Evolutionary conservation across 2,888 invertebrate species (phyloP).

Genomic region (Cataglyphis cursor): DNA sequence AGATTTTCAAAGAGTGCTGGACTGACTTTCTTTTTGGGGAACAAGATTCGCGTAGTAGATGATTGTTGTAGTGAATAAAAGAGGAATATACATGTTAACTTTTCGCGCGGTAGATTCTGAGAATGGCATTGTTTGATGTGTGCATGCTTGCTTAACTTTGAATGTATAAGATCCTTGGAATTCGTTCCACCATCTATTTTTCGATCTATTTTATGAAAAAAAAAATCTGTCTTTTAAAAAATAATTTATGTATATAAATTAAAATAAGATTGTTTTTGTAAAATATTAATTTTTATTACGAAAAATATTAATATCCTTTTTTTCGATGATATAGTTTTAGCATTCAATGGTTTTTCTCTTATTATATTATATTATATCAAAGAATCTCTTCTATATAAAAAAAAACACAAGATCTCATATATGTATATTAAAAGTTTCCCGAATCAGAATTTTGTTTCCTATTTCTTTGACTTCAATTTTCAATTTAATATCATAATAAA

Average conservation of each 20-base stretch:
- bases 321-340: neutral
- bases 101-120: conserved; percentile 21
- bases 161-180: conserved; percentile 11
- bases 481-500: neutral
- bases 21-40: conserved; percentile 12
- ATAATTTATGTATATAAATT: neutral
- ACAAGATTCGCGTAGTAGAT: conserved; percentile 36
- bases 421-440: neutral
- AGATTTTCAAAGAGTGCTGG: conserved; percentile 15
- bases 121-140: conserved; percentile 20
- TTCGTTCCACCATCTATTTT: neutral
- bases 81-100: conserved; percentile 11
- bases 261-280: neutral
- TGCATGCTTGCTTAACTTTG: neutral
- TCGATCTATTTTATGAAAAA: conserved; percentile 13
- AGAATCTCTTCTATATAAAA: neutral
- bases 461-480: neutral
- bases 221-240: neutral
- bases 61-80: conserved; percentile 41
- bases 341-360: neutral
- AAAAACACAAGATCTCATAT: neutral
- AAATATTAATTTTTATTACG: neutral
- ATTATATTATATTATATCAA: neutral
- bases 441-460: neutral
- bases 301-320: neutral